These are phyloP conservation scores for Coreoperca whiteheadi DNA, from an alignment of 2,113 vertebrate genomes.

Conservation along the genomic window DNA sequence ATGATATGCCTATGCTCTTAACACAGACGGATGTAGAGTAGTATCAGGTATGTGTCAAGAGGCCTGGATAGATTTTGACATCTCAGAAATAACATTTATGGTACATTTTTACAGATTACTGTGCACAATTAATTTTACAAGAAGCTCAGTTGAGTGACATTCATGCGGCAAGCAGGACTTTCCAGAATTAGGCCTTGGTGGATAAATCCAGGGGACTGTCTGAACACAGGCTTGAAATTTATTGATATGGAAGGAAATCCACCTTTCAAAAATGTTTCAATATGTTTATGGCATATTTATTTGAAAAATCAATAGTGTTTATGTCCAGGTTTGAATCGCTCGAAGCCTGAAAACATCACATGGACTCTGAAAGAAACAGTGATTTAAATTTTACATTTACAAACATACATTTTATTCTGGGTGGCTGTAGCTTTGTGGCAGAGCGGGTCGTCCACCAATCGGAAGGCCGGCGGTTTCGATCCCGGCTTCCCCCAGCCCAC, in stretches of 20 bases:
- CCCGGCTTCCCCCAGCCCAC: no score
- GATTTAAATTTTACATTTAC: no score
- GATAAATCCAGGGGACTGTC: slow-evolving; percentile 54
- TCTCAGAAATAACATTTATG: slow-evolving; percentile 71
- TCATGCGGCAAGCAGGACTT: slow-evolving; percentile 54
- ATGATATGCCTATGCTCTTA: slow-evolving; percentile 71
- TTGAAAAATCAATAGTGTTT: slow-evolving; percentile 4
- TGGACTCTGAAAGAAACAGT: no score
- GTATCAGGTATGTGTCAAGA: slow-evolving; percentile 79
- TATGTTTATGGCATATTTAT: slow-evolving; percentile 20
- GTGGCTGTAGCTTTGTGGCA: no score
- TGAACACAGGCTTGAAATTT: slow-evolving; percentile 37
- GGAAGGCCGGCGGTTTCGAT: no score
- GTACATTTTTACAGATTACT: slow-evolving; percentile 71
- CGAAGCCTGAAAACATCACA: slow-evolving; percentile 14
- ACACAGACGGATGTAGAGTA: slow-evolving; percentile 77
- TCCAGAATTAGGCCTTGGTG: slow-evolving; percentile 36
- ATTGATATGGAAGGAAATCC: slow-evolving; percentile 50
- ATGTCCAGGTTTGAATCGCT: slow-evolving; percentile 4
- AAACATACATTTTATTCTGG: no score
- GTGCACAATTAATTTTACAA: slow-evolving; percentile 63
- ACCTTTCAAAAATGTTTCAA: slow-evolving; percentile 12
- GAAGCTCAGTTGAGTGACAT: slow-evolving; percentile 62
- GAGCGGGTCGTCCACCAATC: no score
- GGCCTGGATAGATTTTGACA: slow-evolving; percentile 59